Evolutionary conservation across 2,113 vertebrate genomes (phyloP), one percentile per base, ranked within the genome.

Genomic region (Grus americana): DNA sequence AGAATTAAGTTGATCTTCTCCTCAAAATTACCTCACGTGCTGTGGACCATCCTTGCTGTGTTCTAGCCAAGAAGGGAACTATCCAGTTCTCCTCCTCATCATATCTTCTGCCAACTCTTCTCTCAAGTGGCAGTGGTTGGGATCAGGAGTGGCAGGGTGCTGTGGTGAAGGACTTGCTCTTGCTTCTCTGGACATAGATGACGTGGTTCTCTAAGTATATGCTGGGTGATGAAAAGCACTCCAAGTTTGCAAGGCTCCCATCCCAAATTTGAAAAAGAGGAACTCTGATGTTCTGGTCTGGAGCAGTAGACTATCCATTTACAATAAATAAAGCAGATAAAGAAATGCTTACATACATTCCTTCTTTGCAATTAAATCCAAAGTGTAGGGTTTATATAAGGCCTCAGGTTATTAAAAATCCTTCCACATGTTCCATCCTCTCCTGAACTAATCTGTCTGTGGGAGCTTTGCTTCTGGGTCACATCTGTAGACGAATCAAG

Each of bases 401-500:
- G 42, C 63, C 32, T 71, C 30, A 17, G 47, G 61, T 93, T 93
- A 95, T 83, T 94, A 95, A 95, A 93, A 90, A 78, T 40, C 62
- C 67, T 94, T 88, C 74, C 68, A 79, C 79, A n/a, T 81, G 89
- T 84, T 89, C 54, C 66, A 84, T 78, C 61, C 32, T 94, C 84
- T 79, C 88, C 88, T 87, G 91, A 92, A 94, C 92, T 96, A 93
- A 95, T 88, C 95, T 88, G 57, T 79, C 88, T 73, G 36, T 74
- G 75, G 63, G 59, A 92, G 84, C 89, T 92, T 90, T 94, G 93
- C 84, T 90, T 90, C 90, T 92, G 88, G 90, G 91, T 96, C 95
- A 94, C 82, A 94, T 95, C 93, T 96, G 91, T 50, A 79, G 79
- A 67, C 32, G 54, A 86, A 92, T 79, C 68, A 58, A 71, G 68